Evolutionary conservation across 2,797 vertebrate species (phyloP).

Genomic region (Lemur catta): DNA sequence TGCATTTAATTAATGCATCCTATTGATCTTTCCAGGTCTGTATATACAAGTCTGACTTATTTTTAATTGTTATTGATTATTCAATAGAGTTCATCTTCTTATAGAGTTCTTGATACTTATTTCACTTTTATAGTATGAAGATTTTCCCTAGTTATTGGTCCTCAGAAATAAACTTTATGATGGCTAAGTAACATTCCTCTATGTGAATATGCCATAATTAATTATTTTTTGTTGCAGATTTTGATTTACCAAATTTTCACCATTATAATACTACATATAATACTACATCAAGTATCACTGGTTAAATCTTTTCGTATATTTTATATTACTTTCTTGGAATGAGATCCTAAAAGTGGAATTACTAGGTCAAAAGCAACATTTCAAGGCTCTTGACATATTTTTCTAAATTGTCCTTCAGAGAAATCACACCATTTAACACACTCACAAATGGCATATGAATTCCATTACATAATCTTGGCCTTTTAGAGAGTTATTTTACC

Average conservation of each 20-base stretch:
- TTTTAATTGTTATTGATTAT: neutral
- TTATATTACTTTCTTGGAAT: neutral
- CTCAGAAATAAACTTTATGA: constrained; percentile 21
- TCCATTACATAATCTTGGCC: constrained; percentile 20
- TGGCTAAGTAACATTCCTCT: neutral
- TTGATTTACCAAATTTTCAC: constrained; percentile 4
- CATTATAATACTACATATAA: neutral
- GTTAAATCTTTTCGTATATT: neutral
- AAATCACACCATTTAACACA: constrained; percentile 25
- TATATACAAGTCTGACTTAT: neutral
- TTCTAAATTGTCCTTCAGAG: neutral
- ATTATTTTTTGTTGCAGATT: constrained; percentile 1
- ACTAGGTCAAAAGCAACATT: constrained; percentile 31
- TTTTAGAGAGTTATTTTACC: constrained; percentile 16
- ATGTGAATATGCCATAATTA: neutral
- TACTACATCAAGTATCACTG: neutral
- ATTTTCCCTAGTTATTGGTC: neutral
- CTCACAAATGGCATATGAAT: neutral
- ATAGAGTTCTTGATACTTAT: neutral
- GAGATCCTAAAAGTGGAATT: constrained; percentile 1
- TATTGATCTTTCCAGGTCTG: neutral
- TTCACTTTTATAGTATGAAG: neutral
- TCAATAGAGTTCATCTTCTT: neutral
- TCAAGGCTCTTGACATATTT: neutral
- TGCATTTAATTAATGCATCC: neutral